Evolutionary conservation across 2,888 invertebrate species (phyloP).

Genomic region (Latrodectus hesperus): DNA sequence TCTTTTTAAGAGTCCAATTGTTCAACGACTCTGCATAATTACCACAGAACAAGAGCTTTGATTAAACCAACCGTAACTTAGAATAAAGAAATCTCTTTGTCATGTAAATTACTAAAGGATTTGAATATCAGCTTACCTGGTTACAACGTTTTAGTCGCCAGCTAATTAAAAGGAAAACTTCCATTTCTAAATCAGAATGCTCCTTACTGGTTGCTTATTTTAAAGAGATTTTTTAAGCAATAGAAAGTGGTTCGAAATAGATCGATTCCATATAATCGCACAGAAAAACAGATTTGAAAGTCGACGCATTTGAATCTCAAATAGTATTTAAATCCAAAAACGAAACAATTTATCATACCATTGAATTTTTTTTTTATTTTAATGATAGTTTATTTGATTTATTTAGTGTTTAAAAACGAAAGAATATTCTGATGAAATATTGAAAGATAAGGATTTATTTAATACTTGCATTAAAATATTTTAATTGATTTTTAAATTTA

Average conservation of each 20-base stretch:
- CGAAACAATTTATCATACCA: too few species aligned
- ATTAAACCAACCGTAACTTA: slow-evolving; percentile 64
- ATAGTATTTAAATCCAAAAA: too few species aligned
- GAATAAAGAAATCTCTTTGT: slow-evolving; percentile 58
- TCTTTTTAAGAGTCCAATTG: slow-evolving; percentile 53
- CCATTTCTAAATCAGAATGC: slow-evolving; percentile 44
- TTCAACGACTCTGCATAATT: slow-evolving; percentile 52
- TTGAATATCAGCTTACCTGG: slow-evolving; percentile 63
- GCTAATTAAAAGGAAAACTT: slow-evolving; percentile 62
- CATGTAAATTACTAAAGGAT: slow-evolving; percentile 64
- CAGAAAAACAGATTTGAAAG: background rate
- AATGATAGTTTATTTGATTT: too few species aligned
- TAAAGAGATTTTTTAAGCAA: slow-evolving; percentile 23
- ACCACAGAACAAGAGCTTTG: slow-evolving; percentile 60
- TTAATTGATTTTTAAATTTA: too few species aligned
- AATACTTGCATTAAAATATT: too few species aligned
- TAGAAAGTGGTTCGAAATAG: slow-evolving; percentile 15
- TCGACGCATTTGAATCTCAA: too few species aligned
- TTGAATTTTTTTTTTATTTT: too few species aligned
- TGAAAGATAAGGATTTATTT: too few species aligned
- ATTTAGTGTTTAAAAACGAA: too few species aligned
- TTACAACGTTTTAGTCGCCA: slow-evolving; percentile 48
- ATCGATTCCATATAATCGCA: background rate
- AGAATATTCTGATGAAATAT: too few species aligned
- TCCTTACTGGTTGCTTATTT: slow-evolving; percentile 17